Base-by-base conservation (phyloP, 2,797 vertebrate genomes). In the Epinephelus awoara region DNA sequence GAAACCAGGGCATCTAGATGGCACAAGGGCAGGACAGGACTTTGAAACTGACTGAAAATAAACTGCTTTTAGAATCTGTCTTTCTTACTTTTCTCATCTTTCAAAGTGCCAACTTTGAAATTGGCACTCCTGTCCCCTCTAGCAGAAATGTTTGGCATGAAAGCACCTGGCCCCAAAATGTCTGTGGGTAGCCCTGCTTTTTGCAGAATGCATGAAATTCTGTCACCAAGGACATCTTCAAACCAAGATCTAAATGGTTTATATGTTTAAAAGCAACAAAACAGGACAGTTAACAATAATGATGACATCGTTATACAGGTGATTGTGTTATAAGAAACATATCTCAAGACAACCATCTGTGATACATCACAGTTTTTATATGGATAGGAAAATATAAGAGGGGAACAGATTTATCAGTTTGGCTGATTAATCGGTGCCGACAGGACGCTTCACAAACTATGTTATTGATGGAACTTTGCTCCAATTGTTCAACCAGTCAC, bases 71-170 rank as follows among this genome's bases (percentile, higher is more conserved):
- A 42, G 63, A 44, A 12, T 80, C n/a, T 14, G 14, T 44, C 8
- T 57, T 18, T 54, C 10, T 44, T 12, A 62, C 51, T 72, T 67
- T 62, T 44, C 25, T 65, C 27, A 55, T 71, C 18, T 50, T 38
- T 72, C 17, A 72, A 52, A 59, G 42, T 65, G 19, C 65, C 11
- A 59, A 40, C 10, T 70, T 71, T 74, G 17, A 84, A 61, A 61
- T 19, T 55, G 49, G 17, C 57, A 44, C 10, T 23, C 2, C 2
- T 38, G 25, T 21, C 6, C 1, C 38, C 14, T 72, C 19, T 6
- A 46, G 42, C 46, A 58, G 29, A 79, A 87, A 55, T 40, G 10
- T 49, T 59, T 59, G n/a, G 40, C 47, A 61, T 25, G 6, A 78
- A 67, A 75, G 38, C 38, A 50, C n/a, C 40, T 21, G 34, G 50